A percentile compares a stretch with the other conserved stretches of the same genome.
Conservation (phyloP, 2,888 invertebrate genomes). For the Ischnus inquisitorius region DNA sequence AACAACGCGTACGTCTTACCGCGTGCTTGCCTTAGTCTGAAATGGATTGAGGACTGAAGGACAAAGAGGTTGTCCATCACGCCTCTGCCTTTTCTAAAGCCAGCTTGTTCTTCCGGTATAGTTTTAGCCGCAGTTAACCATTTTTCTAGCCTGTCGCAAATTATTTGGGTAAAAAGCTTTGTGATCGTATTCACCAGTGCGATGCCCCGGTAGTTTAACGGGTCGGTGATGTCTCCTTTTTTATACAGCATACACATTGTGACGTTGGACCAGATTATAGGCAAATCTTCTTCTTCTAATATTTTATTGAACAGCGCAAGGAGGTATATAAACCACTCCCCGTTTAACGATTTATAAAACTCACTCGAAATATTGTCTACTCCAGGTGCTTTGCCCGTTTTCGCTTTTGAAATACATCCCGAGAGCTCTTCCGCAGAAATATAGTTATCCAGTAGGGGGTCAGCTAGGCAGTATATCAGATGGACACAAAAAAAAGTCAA, state of each 20-base stretch:
- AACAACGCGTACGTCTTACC: conserved; percentile 65
- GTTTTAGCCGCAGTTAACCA: conserved; percentile 62
- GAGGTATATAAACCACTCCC: conserved; percentile 4
- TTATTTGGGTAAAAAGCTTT: conserved; percentile 54
- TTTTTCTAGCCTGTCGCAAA: conserved; percentile 38
- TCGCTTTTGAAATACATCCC: neutral
- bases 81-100: conserved; percentile 48
- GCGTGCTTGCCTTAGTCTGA: conserved; percentile 42
- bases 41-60: conserved; percentile 39
- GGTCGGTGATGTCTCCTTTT: conserved; percentile 61
- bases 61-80: conserved; percentile 34
- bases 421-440: conserved; percentile 39
- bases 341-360: conserved; percentile 28
- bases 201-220: conserved; percentile 70
- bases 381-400: neutral
- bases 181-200: conserved; percentile 61
- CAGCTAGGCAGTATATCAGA: too few relatives aligned
- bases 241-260: conserved; percentile 61
- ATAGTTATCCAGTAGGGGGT: conserved; percentile 5
- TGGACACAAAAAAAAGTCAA: too few relatives aligned
- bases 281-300: conserved; percentile 15
- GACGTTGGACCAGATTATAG: conserved; percentile 20
- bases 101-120: conserved; percentile 67
- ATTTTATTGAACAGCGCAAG: conserved; percentile 40
- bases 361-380: conserved; percentile 52